These are phyloP conservation scores for Erpetoichthys calabaricus DNA, from an alignment of 2,797 vertebrate species.

Conservation along the genomic window DNA sequence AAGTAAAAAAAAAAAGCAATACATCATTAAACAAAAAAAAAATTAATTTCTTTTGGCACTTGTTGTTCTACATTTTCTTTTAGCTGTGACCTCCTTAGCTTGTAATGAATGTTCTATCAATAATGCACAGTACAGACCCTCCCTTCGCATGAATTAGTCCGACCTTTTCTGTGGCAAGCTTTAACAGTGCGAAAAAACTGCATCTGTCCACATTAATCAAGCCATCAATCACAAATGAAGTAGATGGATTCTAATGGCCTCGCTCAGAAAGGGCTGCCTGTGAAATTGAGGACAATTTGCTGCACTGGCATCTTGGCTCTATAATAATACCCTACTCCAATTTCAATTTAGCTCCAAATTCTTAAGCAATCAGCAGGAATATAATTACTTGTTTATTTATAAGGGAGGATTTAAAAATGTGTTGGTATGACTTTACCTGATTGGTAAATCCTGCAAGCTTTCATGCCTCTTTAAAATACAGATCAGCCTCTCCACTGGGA, in stretches of 20 bases:
- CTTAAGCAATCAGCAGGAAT: neutral
- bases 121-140: slow-evolving; percentile 3
- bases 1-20: neutral
- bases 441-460: neutral
- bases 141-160: neutral
- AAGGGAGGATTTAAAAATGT: neutral
- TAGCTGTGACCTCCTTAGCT: neutral
- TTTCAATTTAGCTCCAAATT: neutral
- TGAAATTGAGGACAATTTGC: slow-evolving; percentile 2
- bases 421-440: neutral
- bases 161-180: slow-evolving; percentile 10
- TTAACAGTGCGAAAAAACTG: slow-evolving; percentile 14
- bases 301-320: neutral
- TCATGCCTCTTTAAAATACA: neutral
- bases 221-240: slow-evolving; percentile 28
- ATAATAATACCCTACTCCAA: neutral
- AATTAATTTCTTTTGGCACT: neutral
- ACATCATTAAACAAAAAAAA: slow-evolving; percentile 1
- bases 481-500: neutral
- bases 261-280: slow-evolving; percentile 2
- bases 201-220: slow-evolving; percentile 26
- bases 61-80: neutral
- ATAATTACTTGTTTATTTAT: slow-evolving; percentile 1
- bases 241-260: slow-evolving; percentile 23
- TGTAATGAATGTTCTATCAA: slow-evolving; percentile 7